Percentiles rank a stretch among this genome's conserved stretches.
phyloP scores from a whole-genome alignment of 2,888 invertebrate genomes.

The Pammene fasciana region DNA sequence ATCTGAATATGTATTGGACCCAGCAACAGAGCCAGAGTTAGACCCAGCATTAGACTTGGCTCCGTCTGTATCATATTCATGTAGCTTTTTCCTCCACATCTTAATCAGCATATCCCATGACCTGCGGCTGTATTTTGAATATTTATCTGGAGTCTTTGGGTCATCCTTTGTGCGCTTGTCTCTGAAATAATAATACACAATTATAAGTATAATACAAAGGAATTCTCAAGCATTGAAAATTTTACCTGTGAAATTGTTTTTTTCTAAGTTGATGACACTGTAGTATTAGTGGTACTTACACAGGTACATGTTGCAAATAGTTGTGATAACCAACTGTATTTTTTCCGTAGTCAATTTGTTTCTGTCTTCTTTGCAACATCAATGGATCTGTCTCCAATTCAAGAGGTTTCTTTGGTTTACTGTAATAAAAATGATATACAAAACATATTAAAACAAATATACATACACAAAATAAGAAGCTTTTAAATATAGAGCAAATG shows the following conservation, averaged over 20 bases:
- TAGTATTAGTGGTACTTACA: slow-evolving; percentile 76
- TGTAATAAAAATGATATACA: slow-evolving; percentile 46
- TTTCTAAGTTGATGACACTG: too few species aligned
- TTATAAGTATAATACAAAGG: not conserved
- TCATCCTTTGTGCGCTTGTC: slow-evolving; percentile 86
- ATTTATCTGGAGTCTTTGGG: slow-evolving; percentile 95
- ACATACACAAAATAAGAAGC: not conserved
- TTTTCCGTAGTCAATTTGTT: slow-evolving; percentile 97
- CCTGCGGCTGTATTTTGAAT: slow-evolving; percentile 93
- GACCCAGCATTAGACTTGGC: slow-evolving; percentile 41
- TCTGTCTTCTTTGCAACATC: slow-evolving; percentile 90
- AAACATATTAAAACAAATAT: not conserved
- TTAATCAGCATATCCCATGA: slow-evolving; percentile 96
- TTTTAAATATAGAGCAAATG: slow-evolving; percentile 17
- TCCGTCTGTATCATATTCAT: slow-evolving; percentile 87
- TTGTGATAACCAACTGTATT: slow-evolving; percentile 94
- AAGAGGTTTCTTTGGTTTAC: slow-evolving; percentile 54
- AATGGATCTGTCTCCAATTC: slow-evolving; percentile 88
- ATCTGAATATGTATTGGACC: slow-evolving; percentile 21
- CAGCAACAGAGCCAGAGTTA: slow-evolving; percentile 19
- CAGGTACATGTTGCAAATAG: slow-evolving; percentile 87
- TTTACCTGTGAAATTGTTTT: too few species aligned
- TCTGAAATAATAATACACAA: slow-evolving; percentile 73
- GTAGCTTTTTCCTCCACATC: slow-evolving; percentile 93
- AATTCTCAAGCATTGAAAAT: not conserved